Base-by-base conservation (phyloP, 2,888 invertebrate genomes). In the Drosophila flavopinicola region DNA sequence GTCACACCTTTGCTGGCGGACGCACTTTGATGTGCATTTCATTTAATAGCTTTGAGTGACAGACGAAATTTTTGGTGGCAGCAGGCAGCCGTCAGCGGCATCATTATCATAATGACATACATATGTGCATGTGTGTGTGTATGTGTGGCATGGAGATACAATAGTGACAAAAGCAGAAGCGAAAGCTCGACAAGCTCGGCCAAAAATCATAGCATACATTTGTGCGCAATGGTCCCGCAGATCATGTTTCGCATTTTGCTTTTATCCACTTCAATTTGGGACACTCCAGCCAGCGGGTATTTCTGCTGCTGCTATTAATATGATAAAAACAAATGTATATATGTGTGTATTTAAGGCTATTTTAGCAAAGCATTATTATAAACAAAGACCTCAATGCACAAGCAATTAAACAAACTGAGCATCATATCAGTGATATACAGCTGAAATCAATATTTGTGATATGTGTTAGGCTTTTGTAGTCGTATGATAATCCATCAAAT, bases 51-150 rank as follows among this genome's bases (percentile, higher is more conserved):
- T 23, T 33, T 39, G 53, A 63, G 27, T 60, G 67, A 56, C 59
- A 56, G 51, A 10, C 54, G 42, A 44, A 67, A 57, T 57, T 41
- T 61, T 49, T 33, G 44, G 38, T 51, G 17, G 20, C 4, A 37
- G n/a, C 37, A 37, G 37, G n/a, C 37, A 17, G 37, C 37, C 15
- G 37, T 37, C 37, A 61, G 56, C 56, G 44, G 15, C 47, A 69
- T 59, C 78, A 71, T 79, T 80, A 74, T 67, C 65, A 58, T 74
- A 80, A 77, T 78, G 66, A 17, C 48, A 27, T 7, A 9, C 15
- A 10, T 51, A 23, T 11, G 35, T 2, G 0, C 23, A 13, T 7
- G 9, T n/a, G 13, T n/a, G 17, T 27, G 33, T 33, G 33, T 15
- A 6, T 2, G 24, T 5, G 15, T 23, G 37, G 27, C 7, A 27